Evolutionary conservation across 2,888 invertebrate genomes (phyloP), one percentile per base, ranked within the genome.

Genomic region (Hermodice carunculata): DNA sequence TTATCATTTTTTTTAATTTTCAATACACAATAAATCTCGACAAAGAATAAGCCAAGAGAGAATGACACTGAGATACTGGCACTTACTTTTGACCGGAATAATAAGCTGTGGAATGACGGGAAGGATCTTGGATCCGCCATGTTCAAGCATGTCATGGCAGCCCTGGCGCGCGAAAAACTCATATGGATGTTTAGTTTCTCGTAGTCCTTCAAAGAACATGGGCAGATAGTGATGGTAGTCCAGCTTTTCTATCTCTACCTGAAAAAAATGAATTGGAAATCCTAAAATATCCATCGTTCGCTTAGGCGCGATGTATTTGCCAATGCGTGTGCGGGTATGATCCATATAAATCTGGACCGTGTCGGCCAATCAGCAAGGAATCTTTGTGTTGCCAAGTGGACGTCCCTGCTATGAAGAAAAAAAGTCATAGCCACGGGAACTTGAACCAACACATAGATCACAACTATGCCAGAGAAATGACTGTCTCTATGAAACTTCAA

Each of bases 211-310:
- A 81, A 95, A 95, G 86, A 97, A 96, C 87, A 96, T 90, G 0
- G 96, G 96, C 58, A 97, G 88, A 83, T 95, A 96, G 82, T 95
- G 93, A 81, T 94, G 93, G 84, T 94, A 96, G 85, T 97, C 96
- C 73, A 97, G 85, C 79, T 93, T 94, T 76, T 93, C 92, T 74
- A 95, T 92, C 67, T 94, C 92, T n/a, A 94, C 92, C 93, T 92
- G 32, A 37, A n/a, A n/a, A n/a, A n/a, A n/a, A n/a, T n/a, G n/a
- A n/a, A n/a, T n/a, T n/a, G n/a, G n/a, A n/a, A n/a, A n/a, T n/a
- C n/a, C n/a, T n/a, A n/a, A n/a, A n/a, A n/a, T n/a, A n/a, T n/a
- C n/a, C n/a, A n/a, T n/a, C n/a, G n/a, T n/a, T n/a, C n/a, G n/a
- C n/a, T n/a, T n/a, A n/a, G n/a, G n/a, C n/a, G n/a, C n/a, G n/a